Evolutionary conservation across 2,888 invertebrate genomes (phyloP).

Genomic region (Torymus auratus): DNA sequence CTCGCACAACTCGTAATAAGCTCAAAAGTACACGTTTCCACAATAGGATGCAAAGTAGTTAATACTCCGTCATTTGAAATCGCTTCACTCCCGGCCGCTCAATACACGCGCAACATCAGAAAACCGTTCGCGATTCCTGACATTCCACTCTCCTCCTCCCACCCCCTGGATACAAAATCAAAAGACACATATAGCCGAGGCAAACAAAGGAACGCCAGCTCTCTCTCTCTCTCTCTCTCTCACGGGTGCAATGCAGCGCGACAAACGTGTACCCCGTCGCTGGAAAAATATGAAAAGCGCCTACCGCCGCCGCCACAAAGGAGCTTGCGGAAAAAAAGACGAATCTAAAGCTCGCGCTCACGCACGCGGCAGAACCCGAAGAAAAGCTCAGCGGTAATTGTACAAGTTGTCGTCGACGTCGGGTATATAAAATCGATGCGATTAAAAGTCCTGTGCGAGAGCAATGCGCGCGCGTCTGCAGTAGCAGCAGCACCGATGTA

Average conservation of each 20-base stretch:
- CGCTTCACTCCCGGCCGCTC: no score
- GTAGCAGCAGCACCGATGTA: slow-evolving; percentile 66
- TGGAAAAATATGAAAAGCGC: slow-evolving; percentile 19
- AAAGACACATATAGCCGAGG: background rate
- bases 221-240: no score
- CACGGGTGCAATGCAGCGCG: no score
- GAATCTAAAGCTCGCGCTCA: background rate
- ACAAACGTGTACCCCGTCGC: background rate
- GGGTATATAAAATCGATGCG: slow-evolving; percentile 66
- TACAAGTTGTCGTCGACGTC: slow-evolving; percentile 24
- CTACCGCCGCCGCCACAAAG: no score
- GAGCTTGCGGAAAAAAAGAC: background rate
- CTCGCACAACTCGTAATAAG: no score
- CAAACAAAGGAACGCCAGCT: no score
- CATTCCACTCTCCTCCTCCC: background rate
- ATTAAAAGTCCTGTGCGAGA: slow-evolving; percentile 67
- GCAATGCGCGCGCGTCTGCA: no score
- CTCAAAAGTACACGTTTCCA: background rate
- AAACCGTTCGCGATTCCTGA: background rate
- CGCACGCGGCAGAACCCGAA: background rate
- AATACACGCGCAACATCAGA: background rate
- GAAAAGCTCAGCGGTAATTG: slow-evolving; percentile 25
- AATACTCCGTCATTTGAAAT: background rate
- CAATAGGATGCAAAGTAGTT: no score
- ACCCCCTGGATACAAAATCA: background rate